Evolutionary conservation across 2,888 invertebrate genomes (phyloP).

Genomic region (Adelognathus sp.): DNA sequence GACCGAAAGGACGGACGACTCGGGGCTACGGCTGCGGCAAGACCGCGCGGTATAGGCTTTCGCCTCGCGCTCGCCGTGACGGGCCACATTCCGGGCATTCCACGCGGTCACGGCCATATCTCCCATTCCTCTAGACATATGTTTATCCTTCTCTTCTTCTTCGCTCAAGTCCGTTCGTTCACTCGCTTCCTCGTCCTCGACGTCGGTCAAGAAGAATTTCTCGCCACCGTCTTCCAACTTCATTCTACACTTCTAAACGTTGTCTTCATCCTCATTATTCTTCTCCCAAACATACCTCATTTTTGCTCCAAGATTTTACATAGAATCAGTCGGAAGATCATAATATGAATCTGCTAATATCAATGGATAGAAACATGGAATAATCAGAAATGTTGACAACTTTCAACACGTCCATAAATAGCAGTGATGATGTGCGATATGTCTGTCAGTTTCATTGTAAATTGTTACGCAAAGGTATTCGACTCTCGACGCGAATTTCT

Average conservation of each 20-base stretch:
- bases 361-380: no score
- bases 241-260: conserved; percentile 16
- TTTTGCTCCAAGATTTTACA: not conserved
- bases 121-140: conserved; percentile 78
- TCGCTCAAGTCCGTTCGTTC: conserved; percentile 52
- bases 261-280: no score
- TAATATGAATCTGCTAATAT: not conserved
- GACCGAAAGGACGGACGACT: conserved; percentile 70
- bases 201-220: conserved; percentile 40
- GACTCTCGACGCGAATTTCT: not conserved
- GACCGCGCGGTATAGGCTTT: conserved; percentile 45
- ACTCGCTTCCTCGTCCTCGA: conserved; percentile 53
- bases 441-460: not conserved
- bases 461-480: not conserved
- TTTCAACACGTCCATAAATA: no score
- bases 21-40: conserved; percentile 38
- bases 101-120: conserved; percentile 80
- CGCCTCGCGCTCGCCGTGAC: conserved; percentile 74
- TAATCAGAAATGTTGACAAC: no score
- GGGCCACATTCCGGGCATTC: conserved; percentile 79
- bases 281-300: not conserved
- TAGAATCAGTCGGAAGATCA: not conserved
- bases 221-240: conserved; percentile 37
- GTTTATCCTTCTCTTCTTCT: conserved; percentile 63
- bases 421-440: not conserved